Evolutionary conservation across 2,888 invertebrate genomes (phyloP).

Genomic region (Petrolisthes cinctipes): DNA sequence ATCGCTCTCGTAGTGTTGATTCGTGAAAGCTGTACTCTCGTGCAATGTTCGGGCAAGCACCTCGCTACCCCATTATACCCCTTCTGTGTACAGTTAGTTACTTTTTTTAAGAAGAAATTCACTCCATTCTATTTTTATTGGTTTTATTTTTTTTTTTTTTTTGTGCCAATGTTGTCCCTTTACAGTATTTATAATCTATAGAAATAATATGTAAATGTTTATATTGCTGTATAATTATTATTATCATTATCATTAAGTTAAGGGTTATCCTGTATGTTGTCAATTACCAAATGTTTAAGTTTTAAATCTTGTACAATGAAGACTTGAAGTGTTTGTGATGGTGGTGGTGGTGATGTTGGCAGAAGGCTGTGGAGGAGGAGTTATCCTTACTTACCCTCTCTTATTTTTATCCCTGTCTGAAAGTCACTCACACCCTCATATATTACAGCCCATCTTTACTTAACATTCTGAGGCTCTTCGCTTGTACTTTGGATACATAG

Average conservation of each 20-base stretch:
- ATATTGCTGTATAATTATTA: constrained; percentile 22
- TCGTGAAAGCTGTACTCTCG: constrained; percentile 15
- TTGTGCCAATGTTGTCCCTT: constrained; percentile 48
- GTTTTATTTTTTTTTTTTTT: constrained; percentile 29
- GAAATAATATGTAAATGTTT: constrained; percentile 35
- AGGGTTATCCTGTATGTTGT: constrained; percentile 23
- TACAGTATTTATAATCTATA: constrained; percentile 52
- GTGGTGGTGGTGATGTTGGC: neutral
- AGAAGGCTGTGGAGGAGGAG: neutral
- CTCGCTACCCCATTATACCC: neutral
- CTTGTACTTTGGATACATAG: too few species aligned
- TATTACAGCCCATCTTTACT: neutral
- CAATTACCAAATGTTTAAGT: constrained; percentile 38
- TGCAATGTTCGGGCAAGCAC: neutral
- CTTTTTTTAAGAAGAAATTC: neutral
- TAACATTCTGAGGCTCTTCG: neutral
- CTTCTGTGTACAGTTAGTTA: neutral
- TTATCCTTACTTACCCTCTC: neutral
- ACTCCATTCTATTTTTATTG: constrained; percentile 9
- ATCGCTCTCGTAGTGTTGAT: constrained; percentile 42
- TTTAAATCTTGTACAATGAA: constrained; percentile 32
- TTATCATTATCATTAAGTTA: constrained; percentile 24
- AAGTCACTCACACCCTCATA: neutral
- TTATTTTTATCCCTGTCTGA: neutral
- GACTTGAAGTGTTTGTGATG: neutral